phyloP scores from a whole-genome alignment of 2,797 vertebrate genomes.

The Eutrigla gurnardus region DNA sequence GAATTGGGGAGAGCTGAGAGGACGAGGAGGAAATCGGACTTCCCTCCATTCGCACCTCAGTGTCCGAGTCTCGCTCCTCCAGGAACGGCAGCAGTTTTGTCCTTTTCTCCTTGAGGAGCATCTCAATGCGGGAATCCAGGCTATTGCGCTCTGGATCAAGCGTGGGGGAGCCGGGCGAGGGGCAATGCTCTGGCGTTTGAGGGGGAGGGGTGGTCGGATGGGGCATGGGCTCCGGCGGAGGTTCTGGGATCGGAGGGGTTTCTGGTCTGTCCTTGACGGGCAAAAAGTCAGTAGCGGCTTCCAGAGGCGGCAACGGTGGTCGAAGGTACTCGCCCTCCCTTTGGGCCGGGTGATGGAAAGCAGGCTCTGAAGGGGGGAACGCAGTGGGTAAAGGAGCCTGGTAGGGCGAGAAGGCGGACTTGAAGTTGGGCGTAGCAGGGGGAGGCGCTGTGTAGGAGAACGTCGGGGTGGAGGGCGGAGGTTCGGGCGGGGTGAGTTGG shows the following conservation, averaged over 20 bases:
- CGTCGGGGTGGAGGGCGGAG: conserved; percentile 87
- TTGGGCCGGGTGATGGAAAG: conserved; percentile 82
- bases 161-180: conserved; percentile 90
- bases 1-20: conserved; percentile 95
- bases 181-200: conserved; percentile 91
- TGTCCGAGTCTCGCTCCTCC: conserved; percentile 92
- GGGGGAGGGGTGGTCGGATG: conserved; percentile 85
- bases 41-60: conserved; percentile 94
- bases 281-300: conserved; percentile 82
- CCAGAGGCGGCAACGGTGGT: conserved; percentile 81
- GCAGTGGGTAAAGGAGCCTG: conserved; percentile 87
- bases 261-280: conserved; percentile 89
- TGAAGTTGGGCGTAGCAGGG: conserved; percentile 87
- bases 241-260: conserved; percentile 89
- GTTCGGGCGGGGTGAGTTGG: conserved; percentile 90
- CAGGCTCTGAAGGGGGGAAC: conserved; percentile 80
- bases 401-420: conserved; percentile 93
- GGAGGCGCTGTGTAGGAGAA: conserved; percentile 90
- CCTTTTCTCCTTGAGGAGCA: conserved; percentile 97
- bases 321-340: conserved; percentile 89
- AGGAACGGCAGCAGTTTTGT: conserved; percentile 95
- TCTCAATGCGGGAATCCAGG: conserved; percentile 97
- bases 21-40: conserved; percentile 98
- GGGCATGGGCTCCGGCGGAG: conserved; percentile 71
- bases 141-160: conserved; percentile 93